A percentile compares a stretch with the other conserved stretches of the same genome.
phyloP scores from a whole-genome alignment of 2,113 vertebrate species.

The Cyanocitta stelleri region DNA sequence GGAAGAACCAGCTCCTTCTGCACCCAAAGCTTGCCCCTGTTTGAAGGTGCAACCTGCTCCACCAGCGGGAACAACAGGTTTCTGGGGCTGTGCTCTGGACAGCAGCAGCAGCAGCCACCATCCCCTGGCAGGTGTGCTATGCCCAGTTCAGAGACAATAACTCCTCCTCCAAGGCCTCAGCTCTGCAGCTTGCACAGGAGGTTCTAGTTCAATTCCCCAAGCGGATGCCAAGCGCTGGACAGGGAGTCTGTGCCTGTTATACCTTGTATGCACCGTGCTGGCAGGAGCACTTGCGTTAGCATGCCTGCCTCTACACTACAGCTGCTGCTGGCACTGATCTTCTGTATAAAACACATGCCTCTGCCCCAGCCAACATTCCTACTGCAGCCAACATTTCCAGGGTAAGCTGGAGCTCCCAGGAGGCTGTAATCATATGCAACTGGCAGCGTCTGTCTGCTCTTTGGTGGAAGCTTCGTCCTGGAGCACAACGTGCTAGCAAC shows the following conservation, averaged over 20 bases:
- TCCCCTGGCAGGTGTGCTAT: background rate
- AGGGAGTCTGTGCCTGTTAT: background rate
- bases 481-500: background rate
- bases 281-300: background rate
- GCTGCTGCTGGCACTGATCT: background rate
- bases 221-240: background rate
- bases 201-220: background rate
- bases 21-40: background rate
- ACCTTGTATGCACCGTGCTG: background rate
- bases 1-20: background rate
- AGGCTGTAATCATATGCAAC: fast-evolving
- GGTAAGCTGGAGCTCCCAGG: background rate
- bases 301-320: background rate
- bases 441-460: fast-evolving
- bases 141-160: background rate
- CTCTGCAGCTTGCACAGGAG: background rate
- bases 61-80: background rate
- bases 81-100: background rate
- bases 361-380: slow-evolving; percentile 15
- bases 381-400: background rate
- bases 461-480: background rate
- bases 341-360: background rate
- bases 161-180: background rate
- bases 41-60: background rate
- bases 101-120: background rate